phyloP scores from a whole-genome alignment of 2,113 vertebrate genomes.

The Pelusios castaneus region DNA sequence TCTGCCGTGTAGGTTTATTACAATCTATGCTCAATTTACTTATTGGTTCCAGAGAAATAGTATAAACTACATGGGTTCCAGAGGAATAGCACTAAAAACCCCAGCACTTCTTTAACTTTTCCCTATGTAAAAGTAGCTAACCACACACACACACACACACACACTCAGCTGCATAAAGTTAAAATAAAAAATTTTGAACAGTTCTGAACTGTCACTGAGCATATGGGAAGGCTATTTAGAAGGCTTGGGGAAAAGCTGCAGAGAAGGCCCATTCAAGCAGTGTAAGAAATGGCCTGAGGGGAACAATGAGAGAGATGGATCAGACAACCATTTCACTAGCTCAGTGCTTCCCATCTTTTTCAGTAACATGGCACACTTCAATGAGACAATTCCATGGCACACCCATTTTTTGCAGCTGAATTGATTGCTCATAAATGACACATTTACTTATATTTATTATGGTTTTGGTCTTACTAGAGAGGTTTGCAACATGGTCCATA shows the following conservation, averaged over 20 bases:
- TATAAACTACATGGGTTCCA: constrained; percentile 7
- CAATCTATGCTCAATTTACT: constrained; percentile 13
- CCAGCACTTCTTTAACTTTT: not conserved
- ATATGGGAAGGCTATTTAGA: not conserved
- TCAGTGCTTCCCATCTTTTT: too few species aligned
- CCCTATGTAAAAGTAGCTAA: not conserved
- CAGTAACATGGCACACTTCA: too few species aligned
- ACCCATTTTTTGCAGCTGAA: too few species aligned
- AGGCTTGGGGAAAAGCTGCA: not conserved
- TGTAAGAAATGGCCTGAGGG: not conserved
- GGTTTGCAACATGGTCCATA: too few species aligned
- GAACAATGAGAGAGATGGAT: not conserved
- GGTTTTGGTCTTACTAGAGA: too few species aligned
- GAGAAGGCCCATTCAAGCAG: not conserved
- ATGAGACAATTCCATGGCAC: too few species aligned
- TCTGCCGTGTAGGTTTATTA: constrained; percentile 31
- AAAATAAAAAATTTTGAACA: not conserved
- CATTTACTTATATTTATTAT: too few species aligned
- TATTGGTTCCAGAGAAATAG: not conserved
- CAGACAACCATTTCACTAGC: not conserved
- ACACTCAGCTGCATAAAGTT: not conserved
- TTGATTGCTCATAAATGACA: too few species aligned
- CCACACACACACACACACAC: not conserved
- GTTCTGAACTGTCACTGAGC: not conserved
- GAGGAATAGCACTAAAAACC: not conserved